Percentiles rank a stretch among this genome's conserved stretches.
Evolutionary conservation across 2,888 invertebrate species (phyloP).

Genomic region (Anthophora plumipes): DNA sequence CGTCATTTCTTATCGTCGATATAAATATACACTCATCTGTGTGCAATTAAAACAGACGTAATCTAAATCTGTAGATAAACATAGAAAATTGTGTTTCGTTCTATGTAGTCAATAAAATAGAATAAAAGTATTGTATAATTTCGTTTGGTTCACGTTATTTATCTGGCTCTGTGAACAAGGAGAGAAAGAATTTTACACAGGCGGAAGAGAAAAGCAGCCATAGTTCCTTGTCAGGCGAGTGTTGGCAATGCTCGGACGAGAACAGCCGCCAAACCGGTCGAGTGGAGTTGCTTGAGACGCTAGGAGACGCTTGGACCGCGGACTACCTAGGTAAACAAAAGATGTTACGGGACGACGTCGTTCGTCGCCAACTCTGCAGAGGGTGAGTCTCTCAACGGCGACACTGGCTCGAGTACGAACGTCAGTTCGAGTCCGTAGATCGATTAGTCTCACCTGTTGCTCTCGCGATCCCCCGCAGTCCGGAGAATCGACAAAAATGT

Average conservation of each 20-base stretch:
- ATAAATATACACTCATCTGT: neutral
- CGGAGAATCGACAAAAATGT: constrained; percentile 26
- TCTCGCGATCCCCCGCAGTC: neutral
- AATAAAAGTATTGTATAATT: neutral
- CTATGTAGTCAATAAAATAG: neutral
- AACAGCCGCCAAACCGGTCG: constrained; percentile 55
- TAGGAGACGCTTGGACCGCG: constrained; percentile 31
- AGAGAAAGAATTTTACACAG: neutral
- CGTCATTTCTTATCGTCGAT: neutral
- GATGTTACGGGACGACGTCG: constrained; percentile 36
- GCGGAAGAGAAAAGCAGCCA: neutral
- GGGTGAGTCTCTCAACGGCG: constrained; percentile 7
- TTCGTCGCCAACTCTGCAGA: neutral
- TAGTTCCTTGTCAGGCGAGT: constrained; percentile 48
- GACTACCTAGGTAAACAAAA: constrained; percentile 52
- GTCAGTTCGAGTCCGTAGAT: constrained; percentile 10
- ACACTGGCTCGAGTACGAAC: neutral
- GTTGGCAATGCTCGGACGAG: constrained; percentile 53
- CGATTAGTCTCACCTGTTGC: constrained; percentile 39
- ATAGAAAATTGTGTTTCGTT: neutral
- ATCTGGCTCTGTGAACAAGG: neutral
- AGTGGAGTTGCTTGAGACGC: constrained; percentile 34
- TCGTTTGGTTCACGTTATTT: neutral
- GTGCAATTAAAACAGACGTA: neutral
- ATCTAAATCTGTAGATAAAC: neutral